A percentile compares a stretch with the other conserved stretches of the same genome.
Conservation (phyloP, 1,140 invertebrate species). For the Lucilia sericata region DNA sequence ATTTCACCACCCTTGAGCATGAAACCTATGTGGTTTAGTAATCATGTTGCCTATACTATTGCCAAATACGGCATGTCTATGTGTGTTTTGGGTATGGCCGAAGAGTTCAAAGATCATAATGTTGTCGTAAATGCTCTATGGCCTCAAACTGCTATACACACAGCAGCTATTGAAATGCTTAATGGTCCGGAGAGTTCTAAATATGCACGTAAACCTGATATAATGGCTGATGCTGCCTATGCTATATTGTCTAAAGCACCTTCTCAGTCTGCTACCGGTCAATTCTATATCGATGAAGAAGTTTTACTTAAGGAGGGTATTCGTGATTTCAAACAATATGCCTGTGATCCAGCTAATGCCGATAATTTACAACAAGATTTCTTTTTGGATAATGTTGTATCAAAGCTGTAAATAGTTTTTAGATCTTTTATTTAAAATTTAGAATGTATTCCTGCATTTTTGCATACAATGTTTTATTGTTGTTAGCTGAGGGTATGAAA, state of each 20-base stretch:
- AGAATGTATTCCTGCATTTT: neutral
- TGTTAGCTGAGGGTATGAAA: no score
- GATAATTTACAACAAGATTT: conserved; percentile 86
- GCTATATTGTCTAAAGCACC: conserved; percentile 83
- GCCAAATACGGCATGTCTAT: conserved; percentile 99
- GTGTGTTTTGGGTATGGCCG: conserved; percentile 96
- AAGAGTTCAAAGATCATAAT: conserved; percentile 84
- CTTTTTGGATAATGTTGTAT: conserved; percentile 78
- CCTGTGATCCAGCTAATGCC: conserved; percentile 79
- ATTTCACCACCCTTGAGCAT: conserved; percentile 92
- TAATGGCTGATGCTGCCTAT: conserved; percentile 96
- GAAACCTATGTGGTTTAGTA: conserved; percentile 88
- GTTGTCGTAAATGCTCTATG: conserved; percentile 96
- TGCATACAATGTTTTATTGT: no score
- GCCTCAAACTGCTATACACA: conserved; percentile 92
- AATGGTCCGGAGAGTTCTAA: conserved; percentile 73
- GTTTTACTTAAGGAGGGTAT: conserved; percentile 84
- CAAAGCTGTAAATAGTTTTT: conserved; percentile 43
- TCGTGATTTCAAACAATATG: conserved; percentile 87
- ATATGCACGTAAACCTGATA: conserved; percentile 85
- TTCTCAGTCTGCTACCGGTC: conserved; percentile 79
- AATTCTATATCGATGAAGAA: conserved; percentile 96
- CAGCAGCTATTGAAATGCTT: conserved; percentile 95
- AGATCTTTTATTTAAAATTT: neutral
- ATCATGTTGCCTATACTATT: conserved; percentile 96